Evolutionary conservation across 1,140 invertebrate species (phyloP).

Genomic region (Drosophila watanabei): DNA sequence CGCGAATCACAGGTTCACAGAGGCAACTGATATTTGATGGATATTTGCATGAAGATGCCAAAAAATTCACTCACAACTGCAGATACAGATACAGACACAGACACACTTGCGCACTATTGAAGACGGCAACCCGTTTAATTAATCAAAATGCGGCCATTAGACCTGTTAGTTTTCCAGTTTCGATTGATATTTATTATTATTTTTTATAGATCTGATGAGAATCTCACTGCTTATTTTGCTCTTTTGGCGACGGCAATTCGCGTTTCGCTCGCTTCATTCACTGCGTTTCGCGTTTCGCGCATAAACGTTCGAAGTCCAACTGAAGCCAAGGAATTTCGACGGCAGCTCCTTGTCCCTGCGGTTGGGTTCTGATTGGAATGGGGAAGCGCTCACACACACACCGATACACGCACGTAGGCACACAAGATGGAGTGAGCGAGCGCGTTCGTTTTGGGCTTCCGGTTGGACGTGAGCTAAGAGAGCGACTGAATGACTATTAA

Average conservation of each 20-base stretch:
- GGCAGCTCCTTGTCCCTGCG: conserved; percentile 32
- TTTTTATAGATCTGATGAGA: conserved; percentile 2
- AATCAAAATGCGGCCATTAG: conserved; percentile 45
- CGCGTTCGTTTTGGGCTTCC: conserved; percentile 70
- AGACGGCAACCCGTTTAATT: conserved; percentile 46
- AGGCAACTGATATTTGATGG: conserved; percentile 12
- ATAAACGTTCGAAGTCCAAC: conserved; percentile 56
- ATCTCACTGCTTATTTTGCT: conserved; percentile 22
- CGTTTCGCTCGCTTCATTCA: conserved; percentile 31
- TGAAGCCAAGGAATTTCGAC: conserved; percentile 63
- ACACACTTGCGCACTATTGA: conserved; percentile 32
- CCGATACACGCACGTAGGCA: not conserved
- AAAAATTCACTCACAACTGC: conserved; percentile 57
- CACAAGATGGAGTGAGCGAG: conserved; percentile 65
- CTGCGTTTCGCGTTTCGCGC: conserved; percentile 46
- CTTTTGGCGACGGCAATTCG: conserved; percentile 75
- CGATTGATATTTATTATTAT: conserved; percentile 22
- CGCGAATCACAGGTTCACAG: conserved; percentile 48
- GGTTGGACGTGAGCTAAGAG: conserved; percentile 72
- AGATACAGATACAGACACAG: conserved; percentile 11
- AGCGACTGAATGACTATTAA: conserved; percentile 56
- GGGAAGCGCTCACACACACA: conserved; percentile 41
- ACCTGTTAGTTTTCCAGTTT: conserved; percentile 38
- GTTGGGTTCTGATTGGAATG: conserved; percentile 75
- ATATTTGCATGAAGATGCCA: conserved; percentile 59